Percentiles rank a stretch among this genome's conserved stretches.
Conservation (phyloP, 2,113 vertebrate species). For the Clarias magur region DNA sequence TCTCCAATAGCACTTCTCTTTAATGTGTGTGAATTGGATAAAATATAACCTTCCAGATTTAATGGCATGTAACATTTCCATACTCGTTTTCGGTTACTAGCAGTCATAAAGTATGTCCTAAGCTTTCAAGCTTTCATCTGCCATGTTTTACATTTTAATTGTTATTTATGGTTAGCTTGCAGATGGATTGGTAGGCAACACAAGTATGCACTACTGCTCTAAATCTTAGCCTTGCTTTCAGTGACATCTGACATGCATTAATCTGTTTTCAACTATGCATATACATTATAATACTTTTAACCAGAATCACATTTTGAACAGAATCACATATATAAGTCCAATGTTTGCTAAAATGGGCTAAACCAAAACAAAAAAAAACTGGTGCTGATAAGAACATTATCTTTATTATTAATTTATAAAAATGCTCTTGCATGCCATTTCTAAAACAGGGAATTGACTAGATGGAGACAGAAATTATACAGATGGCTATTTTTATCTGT, state of each 20-base stretch:
- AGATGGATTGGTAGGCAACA: neutral
- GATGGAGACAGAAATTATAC: neutral
- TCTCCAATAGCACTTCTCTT: neutral
- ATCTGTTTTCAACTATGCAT: neutral
- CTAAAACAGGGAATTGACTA: neutral
- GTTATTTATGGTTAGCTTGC: neutral
- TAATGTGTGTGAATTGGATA: neutral
- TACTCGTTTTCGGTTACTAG: neutral
- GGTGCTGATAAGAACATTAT: neutral
- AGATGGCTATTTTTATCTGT: neutral
- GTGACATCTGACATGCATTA: neutral
- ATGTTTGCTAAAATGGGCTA: neutral
- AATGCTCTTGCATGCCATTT: neutral
- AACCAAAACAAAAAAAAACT: neutral
- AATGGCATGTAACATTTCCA: neutral
- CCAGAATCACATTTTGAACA: neutral
- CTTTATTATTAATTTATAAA: neutral
- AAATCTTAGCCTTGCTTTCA: neutral
- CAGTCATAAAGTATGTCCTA: neutral
- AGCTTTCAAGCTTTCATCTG: neutral
- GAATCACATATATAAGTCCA: neutral
- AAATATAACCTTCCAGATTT: neutral
- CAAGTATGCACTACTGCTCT: neutral
- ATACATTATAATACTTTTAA: neutral
- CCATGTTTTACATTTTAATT: neutral